These are phyloP conservation scores for Anguilla marmorata DNA, from an alignment of 2,797 vertebrate species.

Conservation along the genomic window DNA sequence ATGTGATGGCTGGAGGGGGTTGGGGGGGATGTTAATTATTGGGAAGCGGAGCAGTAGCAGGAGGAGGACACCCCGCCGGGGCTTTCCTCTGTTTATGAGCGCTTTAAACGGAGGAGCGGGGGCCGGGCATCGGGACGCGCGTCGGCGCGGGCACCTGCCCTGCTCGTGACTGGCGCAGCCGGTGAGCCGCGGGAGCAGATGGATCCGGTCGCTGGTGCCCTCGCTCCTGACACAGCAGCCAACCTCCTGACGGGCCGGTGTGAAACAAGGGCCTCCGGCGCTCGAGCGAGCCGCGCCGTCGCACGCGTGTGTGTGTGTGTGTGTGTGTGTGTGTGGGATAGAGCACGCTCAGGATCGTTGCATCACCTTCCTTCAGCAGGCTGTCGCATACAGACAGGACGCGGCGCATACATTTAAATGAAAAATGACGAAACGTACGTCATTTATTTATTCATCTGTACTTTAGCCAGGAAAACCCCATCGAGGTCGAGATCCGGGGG, in stretches of 20 bases:
- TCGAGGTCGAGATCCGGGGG: not conserved
- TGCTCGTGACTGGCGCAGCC: conserved; percentile 29
- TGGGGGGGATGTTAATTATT: not conserved
- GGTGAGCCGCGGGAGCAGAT: conserved; percentile 45
- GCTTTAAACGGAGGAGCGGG: conserved; percentile 18
- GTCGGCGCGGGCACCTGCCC: conserved; percentile 13
- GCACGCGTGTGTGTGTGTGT: not conserved
- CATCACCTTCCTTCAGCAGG: conserved; percentile 15
- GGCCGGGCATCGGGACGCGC: conserved; percentile 37
- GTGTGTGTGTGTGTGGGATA: not conserved
- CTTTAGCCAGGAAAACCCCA: not conserved
- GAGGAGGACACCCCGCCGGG: not conserved
- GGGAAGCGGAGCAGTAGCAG: conserved; percentile 17
- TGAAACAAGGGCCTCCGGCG: conserved; percentile 25
- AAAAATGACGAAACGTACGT: not conserved
- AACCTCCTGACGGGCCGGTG: not conserved
- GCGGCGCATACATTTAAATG: not conserved
- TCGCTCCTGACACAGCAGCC: conserved; percentile 26
- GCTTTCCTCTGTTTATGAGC: not conserved
- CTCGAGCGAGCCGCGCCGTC: conserved; percentile 26
- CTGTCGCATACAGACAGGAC: not conserved
- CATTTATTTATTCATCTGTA: not conserved
- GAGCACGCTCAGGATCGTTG: not conserved
- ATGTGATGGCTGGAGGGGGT: not conserved
- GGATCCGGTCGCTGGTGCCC: conserved; percentile 44